Base-by-base conservation (phyloP, 2,797 vertebrate genomes). In the Thaleichthys pacificus region DNA sequence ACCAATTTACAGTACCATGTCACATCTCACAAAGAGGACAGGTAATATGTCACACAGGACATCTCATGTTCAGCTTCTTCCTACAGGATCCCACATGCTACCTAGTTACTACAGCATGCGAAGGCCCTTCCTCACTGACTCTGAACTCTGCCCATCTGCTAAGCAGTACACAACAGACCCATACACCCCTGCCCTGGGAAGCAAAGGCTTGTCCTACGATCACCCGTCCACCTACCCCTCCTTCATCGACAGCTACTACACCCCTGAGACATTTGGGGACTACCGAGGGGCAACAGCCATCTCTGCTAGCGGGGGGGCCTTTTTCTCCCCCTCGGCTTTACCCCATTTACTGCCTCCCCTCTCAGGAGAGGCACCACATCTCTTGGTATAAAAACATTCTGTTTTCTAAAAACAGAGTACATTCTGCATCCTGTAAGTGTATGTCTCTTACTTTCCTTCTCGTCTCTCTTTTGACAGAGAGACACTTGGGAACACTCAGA, bases 401-500 rank as follows among this genome's bases (percentile, higher is more conserved):
- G 15, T n/a, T 54, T 54, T 54, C 19, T 5, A 19, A n/a, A n/a
- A 54, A 54, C 19, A 54, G 19, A 7, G 15, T 19, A 17, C 19
- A 54, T n/a, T 54, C 51, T 54, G 51, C 51, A 54, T n/a, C 15
- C 51, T 54, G 51, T 12, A 42, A 42, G 38, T 42, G 11, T 42
- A 42, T 42, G 11, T 42, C 38, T 21, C 56, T 51, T 24, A 56
- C 14, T n/a, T 22, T 70, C 47, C 42, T 22, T 17, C 5, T 58
- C 7, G 38, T 69, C 21, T 60, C 35, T 58, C 64, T 49, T 57
- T 28, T n/a, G 60, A 60, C 84, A 96, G 94, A 94, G 92, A 85
- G 93, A 95, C 71, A 86, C 94, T 0, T 95, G 94, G 95, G 95
- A 95, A 69, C 95, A 94, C 77, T 82, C 76, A 1, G 66, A 87